Evolutionary conservation across 1,140 invertebrate genomes (phyloP).

Genomic region (Eupeodes corollae): DNA sequence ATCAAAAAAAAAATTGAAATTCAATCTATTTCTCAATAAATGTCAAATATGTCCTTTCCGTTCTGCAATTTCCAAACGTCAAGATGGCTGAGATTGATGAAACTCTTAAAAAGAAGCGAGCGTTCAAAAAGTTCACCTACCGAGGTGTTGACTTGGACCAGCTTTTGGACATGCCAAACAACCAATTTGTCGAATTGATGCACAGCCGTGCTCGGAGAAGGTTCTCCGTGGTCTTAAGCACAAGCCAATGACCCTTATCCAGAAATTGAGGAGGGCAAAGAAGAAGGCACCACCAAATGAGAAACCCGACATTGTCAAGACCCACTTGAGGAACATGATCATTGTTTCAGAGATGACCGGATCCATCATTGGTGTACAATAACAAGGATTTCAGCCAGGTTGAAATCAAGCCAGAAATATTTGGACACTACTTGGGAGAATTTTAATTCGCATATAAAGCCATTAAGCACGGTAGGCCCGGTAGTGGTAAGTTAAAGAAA

Average conservation of each 20-base stretch:
- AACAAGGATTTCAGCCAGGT: conserved; percentile 98
- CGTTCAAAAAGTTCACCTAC: conserved; percentile 99
- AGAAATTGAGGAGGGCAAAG: conserved; percentile 86
- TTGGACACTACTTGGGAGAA: conserved; percentile 97
- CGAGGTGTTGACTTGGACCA: too few species aligned
- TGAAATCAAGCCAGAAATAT: conserved; percentile 99
- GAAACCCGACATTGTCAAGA: too few species aligned
- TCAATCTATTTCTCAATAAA: conserved; percentile 29
- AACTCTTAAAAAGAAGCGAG: conserved; percentile 93
- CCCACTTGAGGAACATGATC: too few species aligned
- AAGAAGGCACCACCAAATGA: conserved; percentile 90
- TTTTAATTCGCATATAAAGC: conserved; percentile 99
- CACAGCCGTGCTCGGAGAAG: conserved; percentile 82
- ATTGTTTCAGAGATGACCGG: too few species aligned
- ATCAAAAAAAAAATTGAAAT: too few species aligned
- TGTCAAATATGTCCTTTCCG: conserved; percentile 59
- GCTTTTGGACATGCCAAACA: conserved; percentile 98
- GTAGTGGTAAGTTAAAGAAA: too few species aligned
- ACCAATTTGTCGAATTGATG: conserved; percentile 92
- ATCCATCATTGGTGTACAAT: conserved; percentile 98
- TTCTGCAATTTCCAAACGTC: too few species aligned
- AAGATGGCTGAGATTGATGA: too few species aligned
- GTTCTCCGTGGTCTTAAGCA: conserved; percentile 87
- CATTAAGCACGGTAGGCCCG: conserved; percentile 98
- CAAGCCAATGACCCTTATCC: conserved; percentile 92